Evolutionary conservation across 2,113 vertebrate species (phyloP).

Genomic region (Tylochromis polylepis): DNA sequence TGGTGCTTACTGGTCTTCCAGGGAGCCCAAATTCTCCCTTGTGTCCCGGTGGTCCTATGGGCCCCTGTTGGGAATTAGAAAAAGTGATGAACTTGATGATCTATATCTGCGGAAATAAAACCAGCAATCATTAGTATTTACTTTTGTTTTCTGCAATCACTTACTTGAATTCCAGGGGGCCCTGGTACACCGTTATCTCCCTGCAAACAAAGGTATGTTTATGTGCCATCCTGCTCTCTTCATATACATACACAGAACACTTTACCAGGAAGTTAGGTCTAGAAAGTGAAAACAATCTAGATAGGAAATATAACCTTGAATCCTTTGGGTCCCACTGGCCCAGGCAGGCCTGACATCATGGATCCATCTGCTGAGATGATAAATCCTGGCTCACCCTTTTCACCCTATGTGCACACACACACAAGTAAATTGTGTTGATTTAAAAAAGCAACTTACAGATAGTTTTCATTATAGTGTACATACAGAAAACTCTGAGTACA

Average conservation of each 20-base stretch:
- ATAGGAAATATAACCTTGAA: conserved; percentile 47
- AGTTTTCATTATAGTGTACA: not conserved
- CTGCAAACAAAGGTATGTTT: conserved; percentile 58
- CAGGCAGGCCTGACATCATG: conserved; percentile 59
- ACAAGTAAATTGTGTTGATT: not conserved
- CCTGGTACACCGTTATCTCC: conserved; percentile 80
- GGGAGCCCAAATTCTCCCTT: conserved; percentile 93
- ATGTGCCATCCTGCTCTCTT: not conserved
- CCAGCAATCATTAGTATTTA: not conserved
- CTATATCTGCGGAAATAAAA: not conserved
- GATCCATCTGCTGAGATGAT: conserved; percentile 71
- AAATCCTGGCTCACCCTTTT: conserved; percentile 85
- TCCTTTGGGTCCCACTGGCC: conserved; percentile 78
- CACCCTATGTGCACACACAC: conserved; percentile 72
- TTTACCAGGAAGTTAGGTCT: not conserved
- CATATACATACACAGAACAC: not conserved
- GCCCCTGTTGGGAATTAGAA: conserved; percentile 76
- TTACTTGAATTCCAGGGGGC: conserved; percentile 77
- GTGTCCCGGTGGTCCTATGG: conserved; percentile 81
- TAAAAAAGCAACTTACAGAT: not conserved
- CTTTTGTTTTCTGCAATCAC: not conserved
- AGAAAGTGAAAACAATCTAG: not conserved
- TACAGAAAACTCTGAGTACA: not conserved
- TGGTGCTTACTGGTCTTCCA: conserved; percentile 84
- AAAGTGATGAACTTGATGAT: not conserved